These are phyloP conservation scores for Drosophila pseudotakahashii DNA, from an alignment of 2,888 invertebrate genomes.

Conservation along the genomic window DNA sequence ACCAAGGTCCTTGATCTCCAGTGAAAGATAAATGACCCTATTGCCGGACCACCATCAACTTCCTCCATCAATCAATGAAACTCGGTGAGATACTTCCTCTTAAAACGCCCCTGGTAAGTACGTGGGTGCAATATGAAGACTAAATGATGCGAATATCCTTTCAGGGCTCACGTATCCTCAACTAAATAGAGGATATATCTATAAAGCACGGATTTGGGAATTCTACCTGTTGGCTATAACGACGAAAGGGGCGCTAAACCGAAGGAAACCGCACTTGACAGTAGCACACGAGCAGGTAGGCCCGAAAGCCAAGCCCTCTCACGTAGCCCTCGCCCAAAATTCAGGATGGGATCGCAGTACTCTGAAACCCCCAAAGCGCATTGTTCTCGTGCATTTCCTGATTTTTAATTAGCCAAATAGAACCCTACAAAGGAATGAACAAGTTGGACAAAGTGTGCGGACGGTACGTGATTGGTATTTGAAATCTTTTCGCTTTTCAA, in stretches of 20 bases:
- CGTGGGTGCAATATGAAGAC: constrained; percentile 41
- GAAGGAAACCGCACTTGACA: constrained; percentile 67
- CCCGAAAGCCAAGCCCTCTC: constrained; percentile 6
- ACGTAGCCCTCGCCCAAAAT: constrained; percentile 12
- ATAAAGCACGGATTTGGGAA: background rate
- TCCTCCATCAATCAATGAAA: constrained; percentile 7
- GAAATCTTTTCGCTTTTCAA: constrained; percentile 9
- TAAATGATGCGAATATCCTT: constrained; percentile 61
- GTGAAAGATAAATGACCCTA: constrained; percentile 41
- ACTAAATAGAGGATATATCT: constrained; percentile 11
- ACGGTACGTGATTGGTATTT: constrained; percentile 60
- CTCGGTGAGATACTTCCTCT: constrained; percentile 16
- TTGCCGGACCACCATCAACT: constrained; percentile 5
- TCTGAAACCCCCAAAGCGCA: constrained; percentile 7
- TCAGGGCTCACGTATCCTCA: constrained; percentile 46
- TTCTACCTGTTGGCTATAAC: constrained; percentile 48
- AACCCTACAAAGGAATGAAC: constrained; percentile 27
- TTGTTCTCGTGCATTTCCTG: constrained; percentile 70
- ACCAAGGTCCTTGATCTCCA: constrained; percentile 24
- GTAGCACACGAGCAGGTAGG: constrained; percentile 57
- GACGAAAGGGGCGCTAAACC: constrained; percentile 53
- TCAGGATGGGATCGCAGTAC: constrained; percentile 15
- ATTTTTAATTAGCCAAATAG: constrained; percentile 74
- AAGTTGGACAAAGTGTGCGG: constrained; percentile 39
- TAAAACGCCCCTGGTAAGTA: constrained; percentile 38